A percentile compares a stretch with the other conserved stretches of the same genome.
phyloP scores from a whole-genome alignment of 1,140 invertebrate species.

The Drosophila orosa region DNA sequence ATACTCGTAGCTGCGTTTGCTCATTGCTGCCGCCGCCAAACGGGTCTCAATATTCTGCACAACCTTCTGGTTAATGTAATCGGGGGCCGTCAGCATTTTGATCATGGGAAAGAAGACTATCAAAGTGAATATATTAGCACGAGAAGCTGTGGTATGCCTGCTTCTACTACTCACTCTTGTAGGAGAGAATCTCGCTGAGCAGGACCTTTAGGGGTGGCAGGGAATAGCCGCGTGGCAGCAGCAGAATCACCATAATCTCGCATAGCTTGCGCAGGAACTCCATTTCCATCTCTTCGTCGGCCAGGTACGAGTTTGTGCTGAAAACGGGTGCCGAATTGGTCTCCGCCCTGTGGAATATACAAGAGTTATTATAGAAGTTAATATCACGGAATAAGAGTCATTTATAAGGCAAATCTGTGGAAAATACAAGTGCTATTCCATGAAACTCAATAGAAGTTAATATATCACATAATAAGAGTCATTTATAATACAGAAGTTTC shows the following conservation, averaged over 20 bases:
- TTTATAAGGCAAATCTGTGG: background rate
- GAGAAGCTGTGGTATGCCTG: background rate
- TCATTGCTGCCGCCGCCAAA: conserved; percentile 91
- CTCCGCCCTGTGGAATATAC: conserved; percentile 85
- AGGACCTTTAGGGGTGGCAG: conserved; percentile 91
- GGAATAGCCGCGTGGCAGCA: conserved; percentile 92
- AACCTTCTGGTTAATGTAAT: conserved; percentile 95
- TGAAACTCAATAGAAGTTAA: no score
- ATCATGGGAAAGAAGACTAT: conserved; percentile 93
- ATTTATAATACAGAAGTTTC: no score
- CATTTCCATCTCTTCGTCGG: conserved; percentile 89
- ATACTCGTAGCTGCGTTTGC: conserved; percentile 92
- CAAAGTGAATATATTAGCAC: background rate
- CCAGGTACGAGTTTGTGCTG: conserved; percentile 90
- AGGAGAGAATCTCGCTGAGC: conserved; percentile 92
- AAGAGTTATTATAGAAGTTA: background rate
- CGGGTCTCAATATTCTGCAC: conserved; percentile 92
- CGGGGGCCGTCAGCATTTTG: conserved; percentile 93
- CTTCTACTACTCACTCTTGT: conserved; percentile 88
- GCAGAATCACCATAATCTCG: conserved; percentile 91
- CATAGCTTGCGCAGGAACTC: conserved; percentile 92
- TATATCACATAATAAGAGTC: no score
- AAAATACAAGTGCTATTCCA: no score
- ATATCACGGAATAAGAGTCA: background rate
- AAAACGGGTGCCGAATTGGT: conserved; percentile 88